Evolutionary conservation across 2,888 invertebrate species (phyloP).

Genomic region (Dexiosoma caninum): DNA sequence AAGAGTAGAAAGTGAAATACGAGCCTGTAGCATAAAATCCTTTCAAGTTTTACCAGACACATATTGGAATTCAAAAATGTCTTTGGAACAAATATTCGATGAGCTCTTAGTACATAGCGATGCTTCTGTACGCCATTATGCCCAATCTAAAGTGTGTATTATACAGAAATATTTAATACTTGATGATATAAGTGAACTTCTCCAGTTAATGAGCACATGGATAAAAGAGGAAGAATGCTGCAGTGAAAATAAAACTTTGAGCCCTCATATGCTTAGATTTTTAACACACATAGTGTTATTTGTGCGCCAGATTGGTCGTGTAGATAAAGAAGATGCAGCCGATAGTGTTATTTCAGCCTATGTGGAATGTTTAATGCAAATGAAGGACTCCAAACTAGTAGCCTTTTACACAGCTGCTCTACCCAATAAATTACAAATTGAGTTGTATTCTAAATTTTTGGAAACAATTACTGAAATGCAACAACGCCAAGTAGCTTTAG

Average conservation of each 20-base stretch:
- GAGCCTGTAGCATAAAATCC: constrained; percentile 80
- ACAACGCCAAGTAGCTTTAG: constrained; percentile 81
- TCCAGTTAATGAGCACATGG: constrained; percentile 85
- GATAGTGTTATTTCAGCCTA: constrained; percentile 87
- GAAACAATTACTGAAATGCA: constrained; percentile 83
- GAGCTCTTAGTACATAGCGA: constrained; percentile 82
- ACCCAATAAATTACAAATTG: constrained; percentile 81
- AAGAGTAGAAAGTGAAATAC: constrained; percentile 88
- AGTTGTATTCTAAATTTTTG: constrained; percentile 85
- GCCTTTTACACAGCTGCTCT: constrained; percentile 92
- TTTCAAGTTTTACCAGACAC: constrained; percentile 82
- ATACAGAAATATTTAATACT: constrained; percentile 92
- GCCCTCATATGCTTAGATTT: constrained; percentile 82
- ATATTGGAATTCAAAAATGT: constrained; percentile 85
- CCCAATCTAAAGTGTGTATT: constrained; percentile 83
- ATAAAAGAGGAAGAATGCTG: constrained; percentile 77
- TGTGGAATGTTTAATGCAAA: constrained; percentile 84
- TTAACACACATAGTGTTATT: constrained; percentile 91
- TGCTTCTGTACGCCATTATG: constrained; percentile 78
- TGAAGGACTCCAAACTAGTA: constrained; percentile 86
- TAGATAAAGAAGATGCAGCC: constrained; percentile 83
- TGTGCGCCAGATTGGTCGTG: constrained; percentile 87
- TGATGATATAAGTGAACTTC: constrained; percentile 86
- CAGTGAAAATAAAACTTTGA: constrained; percentile 67
- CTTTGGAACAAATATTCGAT: constrained; percentile 83